Percentiles rank a stretch among this genome's conserved stretches.
These are phyloP conservation scores for Thereva unica DNA, from an alignment of 2,888 invertebrate genomes.

Conservation along the genomic window DNA sequence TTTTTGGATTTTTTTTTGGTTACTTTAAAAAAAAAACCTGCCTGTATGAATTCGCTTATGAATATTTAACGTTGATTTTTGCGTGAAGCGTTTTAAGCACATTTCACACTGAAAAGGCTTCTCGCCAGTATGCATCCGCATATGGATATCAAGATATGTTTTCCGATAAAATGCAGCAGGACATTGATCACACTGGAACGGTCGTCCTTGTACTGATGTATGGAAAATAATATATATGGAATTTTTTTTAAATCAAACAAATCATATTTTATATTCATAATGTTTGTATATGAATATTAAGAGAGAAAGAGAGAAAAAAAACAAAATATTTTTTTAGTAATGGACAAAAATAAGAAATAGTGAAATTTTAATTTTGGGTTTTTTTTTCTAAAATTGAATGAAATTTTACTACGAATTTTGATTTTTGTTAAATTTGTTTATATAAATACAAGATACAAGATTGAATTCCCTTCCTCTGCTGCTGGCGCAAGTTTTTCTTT, in stretches of 20 bases:
- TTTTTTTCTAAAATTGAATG: slow-evolving; percentile 18
- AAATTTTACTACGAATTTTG: slow-evolving; percentile 18
- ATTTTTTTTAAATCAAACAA: slow-evolving; percentile 6
- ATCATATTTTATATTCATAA: background rate
- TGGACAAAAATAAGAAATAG: too few relatives aligned
- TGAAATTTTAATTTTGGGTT: too few relatives aligned
- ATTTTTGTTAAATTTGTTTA: slow-evolving; percentile 17
- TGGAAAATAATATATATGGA: slow-evolving; percentile 9
- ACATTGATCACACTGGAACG: slow-evolving; percentile 62
- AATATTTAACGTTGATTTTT: slow-evolving; percentile 80
- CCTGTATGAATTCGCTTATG: slow-evolving; percentile 79
- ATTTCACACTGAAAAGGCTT: slow-evolving; percentile 48
- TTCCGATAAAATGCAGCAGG: slow-evolving; percentile 64
- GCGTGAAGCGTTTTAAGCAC: slow-evolving; percentile 73
- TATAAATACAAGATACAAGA: slow-evolving; percentile 41
- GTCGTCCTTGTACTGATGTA: slow-evolving; percentile 44
- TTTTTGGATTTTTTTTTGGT: background rate
- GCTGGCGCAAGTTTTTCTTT: slow-evolving; percentile 22
- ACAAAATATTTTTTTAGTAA: too few relatives aligned
- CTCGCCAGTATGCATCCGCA: slow-evolving; percentile 56
- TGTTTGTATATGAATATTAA: too few relatives aligned
- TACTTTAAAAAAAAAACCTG: slow-evolving; percentile 44
- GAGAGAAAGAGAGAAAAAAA: too few relatives aligned
- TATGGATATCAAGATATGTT: slow-evolving; percentile 62
- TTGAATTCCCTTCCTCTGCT: slow-evolving; percentile 42